These are phyloP conservation scores for Zophobas atratus DNA, from an alignment of 1,140 invertebrate species.

Conservation along the genomic window DNA sequence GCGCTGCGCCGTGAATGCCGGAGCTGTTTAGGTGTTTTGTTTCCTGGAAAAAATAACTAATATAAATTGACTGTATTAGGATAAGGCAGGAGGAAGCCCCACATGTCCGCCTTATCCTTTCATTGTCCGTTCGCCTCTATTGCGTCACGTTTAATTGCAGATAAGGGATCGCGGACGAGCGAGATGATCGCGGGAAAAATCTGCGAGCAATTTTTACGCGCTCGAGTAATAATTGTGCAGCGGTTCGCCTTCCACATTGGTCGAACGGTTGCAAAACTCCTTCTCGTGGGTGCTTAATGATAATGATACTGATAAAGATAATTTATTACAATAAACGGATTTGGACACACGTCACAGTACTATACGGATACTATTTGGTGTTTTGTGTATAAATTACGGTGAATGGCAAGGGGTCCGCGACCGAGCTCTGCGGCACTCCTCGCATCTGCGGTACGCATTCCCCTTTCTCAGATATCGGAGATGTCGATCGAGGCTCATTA, in stretches of 20 bases:
- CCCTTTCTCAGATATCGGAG: no score
- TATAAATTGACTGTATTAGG: constrained; percentile 46
- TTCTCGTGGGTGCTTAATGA: no score
- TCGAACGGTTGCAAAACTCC: no score
- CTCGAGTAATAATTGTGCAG: not conserved
- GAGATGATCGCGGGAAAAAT: not conserved
- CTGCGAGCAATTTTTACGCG: not conserved
- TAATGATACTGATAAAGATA: no score
- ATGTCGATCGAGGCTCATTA: no score
- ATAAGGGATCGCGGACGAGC: constrained; percentile 3
- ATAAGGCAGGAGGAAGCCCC: constrained; percentile 27
- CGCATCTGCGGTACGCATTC: no score
- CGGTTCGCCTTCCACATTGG: not conserved
- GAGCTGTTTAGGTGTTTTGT: constrained; percentile 47
- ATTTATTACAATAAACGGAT: no score
- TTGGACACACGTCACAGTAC: no score
- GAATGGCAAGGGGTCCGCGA: no score
- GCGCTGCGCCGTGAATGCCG: constrained; percentile 42
- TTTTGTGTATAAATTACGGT: no score
- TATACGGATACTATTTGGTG: no score
- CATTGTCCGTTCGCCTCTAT: constrained; percentile 10
- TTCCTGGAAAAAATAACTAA: constrained; percentile 39
- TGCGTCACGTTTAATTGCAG: constrained; percentile 8
- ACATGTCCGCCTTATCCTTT: constrained; percentile 4
- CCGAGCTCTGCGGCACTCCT: no score